Conservation (phyloP, 1,140 invertebrate genomes). For the Atta texana region DNA sequence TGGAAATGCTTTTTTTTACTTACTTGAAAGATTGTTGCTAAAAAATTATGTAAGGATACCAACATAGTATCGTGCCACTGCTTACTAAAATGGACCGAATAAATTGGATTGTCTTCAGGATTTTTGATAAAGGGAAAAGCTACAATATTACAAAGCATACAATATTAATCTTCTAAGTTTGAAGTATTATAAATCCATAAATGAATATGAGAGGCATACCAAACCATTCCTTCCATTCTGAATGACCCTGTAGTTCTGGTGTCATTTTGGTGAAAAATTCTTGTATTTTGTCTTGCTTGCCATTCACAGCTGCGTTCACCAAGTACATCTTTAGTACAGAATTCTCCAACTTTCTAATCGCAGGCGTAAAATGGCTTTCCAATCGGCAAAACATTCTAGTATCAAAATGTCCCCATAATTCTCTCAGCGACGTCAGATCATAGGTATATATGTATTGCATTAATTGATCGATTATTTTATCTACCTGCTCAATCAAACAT, state of each 20-base stretch:
- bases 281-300: conserved; percentile 93
- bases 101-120: conserved; percentile 95
- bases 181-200: neutral
- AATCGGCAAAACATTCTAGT: conserved; percentile 94
- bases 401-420: conserved; percentile 96
- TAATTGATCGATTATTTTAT: conserved; percentile 96
- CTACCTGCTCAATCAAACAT: conserved; percentile 87
- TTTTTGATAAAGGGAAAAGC: conserved; percentile 96
- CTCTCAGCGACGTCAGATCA: conserved; percentile 92
- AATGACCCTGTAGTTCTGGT: conserved; percentile 94
- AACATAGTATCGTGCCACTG: conserved; percentile 98
- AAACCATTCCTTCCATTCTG: conserved; percentile 99
- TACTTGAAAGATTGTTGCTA: conserved; percentile 95
- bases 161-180: conserved; percentile 51
- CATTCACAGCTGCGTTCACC: conserved; percentile 93
- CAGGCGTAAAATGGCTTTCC: conserved; percentile 93
- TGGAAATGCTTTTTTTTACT: conserved; percentile 66
- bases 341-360: conserved; percentile 95
- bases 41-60: conserved; percentile 97
- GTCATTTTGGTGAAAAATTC: conserved; percentile 97
- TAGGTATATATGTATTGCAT: conserved; percentile 92
- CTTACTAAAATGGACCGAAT: conserved; percentile 95
- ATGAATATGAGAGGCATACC: conserved; percentile 87
- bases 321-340: conserved; percentile 96
- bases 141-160: conserved; percentile 84